Percentiles rank a stretch among this genome's conserved stretches.
These are phyloP conservation scores for Garrulus glandarius DNA, from an alignment of 2,797 vertebrate genomes.

Conservation along the genomic window DNA sequence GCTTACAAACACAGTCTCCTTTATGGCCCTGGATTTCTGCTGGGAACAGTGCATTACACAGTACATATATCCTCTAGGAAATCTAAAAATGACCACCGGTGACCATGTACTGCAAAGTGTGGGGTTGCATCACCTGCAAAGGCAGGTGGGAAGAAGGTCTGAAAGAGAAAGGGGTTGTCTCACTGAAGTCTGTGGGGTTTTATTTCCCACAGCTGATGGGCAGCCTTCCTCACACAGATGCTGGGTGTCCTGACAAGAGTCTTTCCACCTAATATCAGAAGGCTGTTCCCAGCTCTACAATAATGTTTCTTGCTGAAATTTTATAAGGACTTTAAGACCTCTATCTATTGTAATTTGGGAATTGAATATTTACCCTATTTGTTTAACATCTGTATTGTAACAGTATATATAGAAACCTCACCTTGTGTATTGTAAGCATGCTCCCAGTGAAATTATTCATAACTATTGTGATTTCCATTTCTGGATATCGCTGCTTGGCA, in stretches of 20 bases:
- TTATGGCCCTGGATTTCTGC: background rate
- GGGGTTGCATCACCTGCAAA: background rate
- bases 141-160: background rate
- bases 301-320: conserved; percentile 51
- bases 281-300: background rate
- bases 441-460: conserved; percentile 52
- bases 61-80: background rate
- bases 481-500: conserved; percentile 36
- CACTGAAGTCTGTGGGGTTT: background rate
- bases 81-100: background rate
- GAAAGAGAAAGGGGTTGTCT: background rate
- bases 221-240: background rate
- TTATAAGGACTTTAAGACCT: conserved; percentile 44
- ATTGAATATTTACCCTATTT: conserved; percentile 14
- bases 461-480: conserved; percentile 52
- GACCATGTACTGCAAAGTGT: background rate
- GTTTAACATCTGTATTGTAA: conserved; percentile 67
- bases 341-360: conserved; percentile 39
- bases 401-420: conserved; percentile 47
- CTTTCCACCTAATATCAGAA: background rate
- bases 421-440: conserved; percentile 63
- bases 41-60: background rate
- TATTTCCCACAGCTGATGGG: background rate
- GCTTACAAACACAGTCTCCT: background rate
- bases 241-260: background rate